phyloP scores from a whole-genome alignment of 2,888 invertebrate genomes.

The Leptogaster cylindrica region DNA sequence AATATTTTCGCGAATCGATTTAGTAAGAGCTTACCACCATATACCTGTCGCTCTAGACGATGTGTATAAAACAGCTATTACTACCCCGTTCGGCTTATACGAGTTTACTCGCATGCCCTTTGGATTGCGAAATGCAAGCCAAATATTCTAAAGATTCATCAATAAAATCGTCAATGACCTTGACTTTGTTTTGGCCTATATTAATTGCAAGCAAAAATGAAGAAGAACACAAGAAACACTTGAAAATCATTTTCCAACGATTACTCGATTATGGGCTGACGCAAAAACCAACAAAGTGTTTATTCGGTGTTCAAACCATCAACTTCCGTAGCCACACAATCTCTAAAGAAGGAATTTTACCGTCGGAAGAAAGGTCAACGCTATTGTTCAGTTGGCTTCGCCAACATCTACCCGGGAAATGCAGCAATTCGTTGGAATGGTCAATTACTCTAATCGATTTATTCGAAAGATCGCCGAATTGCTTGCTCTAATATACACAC shows the following conservation, averaged over 20 bases:
- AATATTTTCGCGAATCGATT: background rate
- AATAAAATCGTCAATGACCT: conserved; percentile 44
- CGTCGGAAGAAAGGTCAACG: conserved; percentile 47
- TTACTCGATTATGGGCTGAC: conserved; percentile 45
- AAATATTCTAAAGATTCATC: background rate
- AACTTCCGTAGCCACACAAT: conserved; percentile 48
- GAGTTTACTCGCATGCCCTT: conserved; percentile 45
- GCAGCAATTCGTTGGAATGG: conserved; percentile 43
- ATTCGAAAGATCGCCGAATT: conserved; percentile 42
- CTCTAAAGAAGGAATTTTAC: conserved; percentile 45
- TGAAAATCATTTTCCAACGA: conserved; percentile 45
- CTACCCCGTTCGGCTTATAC: too few species aligned
- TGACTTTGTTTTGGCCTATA: conserved; percentile 46
- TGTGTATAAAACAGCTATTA: conserved; percentile 54
- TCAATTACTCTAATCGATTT: conserved; percentile 44
- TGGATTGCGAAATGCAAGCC: conserved; percentile 20
- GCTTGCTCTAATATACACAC: conserved; percentile 42
- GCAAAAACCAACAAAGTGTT: conserved; percentile 49
- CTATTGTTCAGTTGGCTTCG: conserved; percentile 43
- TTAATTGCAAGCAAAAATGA: conserved; percentile 47
- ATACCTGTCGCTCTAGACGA: conserved; percentile 51
- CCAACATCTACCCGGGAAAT: conserved; percentile 44
- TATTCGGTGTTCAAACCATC: conserved; percentile 45
- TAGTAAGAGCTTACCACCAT: conserved; percentile 45
- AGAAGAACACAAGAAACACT: conserved; percentile 47